Percentiles rank a stretch among this genome's conserved stretches.
phyloP scores from a whole-genome alignment of 2,888 invertebrate genomes.

The Rambutsinella grinnellia region DNA sequence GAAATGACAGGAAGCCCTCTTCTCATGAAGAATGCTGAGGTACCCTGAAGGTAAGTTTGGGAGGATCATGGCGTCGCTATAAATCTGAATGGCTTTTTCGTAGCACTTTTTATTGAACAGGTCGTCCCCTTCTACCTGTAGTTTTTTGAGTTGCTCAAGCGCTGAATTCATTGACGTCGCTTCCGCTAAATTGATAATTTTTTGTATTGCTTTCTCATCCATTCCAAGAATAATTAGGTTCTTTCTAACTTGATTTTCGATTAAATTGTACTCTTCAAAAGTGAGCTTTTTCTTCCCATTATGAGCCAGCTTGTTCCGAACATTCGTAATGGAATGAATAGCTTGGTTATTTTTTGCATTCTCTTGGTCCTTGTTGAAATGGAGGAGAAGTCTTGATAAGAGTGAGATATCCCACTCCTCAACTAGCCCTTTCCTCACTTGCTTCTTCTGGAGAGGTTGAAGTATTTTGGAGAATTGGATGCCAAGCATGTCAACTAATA shows the following conservation, averaged over 20 bases:
- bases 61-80: conserved; percentile 10
- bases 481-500: background rate
- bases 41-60: conserved; percentile 1
- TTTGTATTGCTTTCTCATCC: background rate
- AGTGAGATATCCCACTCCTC: background rate
- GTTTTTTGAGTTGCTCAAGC: background rate
- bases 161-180: background rate
- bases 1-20: conserved; percentile 1
- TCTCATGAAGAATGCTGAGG: conserved; percentile 19
- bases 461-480: background rate
- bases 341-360: background rate
- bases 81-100: conserved; percentile 8
- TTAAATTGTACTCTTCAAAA: conserved; percentile 2
- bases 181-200: background rate
- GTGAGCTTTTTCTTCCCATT: background rate
- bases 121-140: conserved; percentile 8
- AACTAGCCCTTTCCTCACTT: background rate
- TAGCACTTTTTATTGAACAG: background rate
- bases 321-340: background rate
- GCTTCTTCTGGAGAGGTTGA: background rate
- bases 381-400: background rate
- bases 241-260: background rate
- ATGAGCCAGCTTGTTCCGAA: conserved; percentile 27
- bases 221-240: conserved; percentile 15
- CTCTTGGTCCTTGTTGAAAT: background rate